A percentile compares a stretch with the other conserved stretches of the same genome.
Conservation (phyloP, 2,888 invertebrate species). For the Drosophila kokeensis region DNA sequence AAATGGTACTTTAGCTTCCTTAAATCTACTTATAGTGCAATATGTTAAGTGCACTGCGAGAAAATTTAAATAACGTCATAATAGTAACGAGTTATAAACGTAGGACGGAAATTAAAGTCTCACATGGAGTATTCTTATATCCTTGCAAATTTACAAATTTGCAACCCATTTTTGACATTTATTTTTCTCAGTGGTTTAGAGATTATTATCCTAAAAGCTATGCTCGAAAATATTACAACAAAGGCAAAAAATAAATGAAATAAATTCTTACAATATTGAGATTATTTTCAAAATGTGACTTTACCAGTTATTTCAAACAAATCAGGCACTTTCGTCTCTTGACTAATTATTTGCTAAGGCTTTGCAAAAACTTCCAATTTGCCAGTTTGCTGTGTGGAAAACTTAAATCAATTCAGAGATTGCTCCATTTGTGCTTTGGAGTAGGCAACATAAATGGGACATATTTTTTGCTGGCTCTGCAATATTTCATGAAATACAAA, state of each 20-base stretch:
- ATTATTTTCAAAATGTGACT: background rate
- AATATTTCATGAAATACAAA: conserved; percentile 40
- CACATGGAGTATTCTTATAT: background rate
- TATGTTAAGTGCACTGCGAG: conserved; percentile 10
- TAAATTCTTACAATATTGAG: background rate
- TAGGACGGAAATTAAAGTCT: background rate
- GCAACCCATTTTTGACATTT: background rate
- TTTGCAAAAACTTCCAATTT: background rate
- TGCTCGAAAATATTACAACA: background rate
- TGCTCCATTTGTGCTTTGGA: conserved; percentile 25
- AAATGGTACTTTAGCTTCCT: conserved; percentile 17
- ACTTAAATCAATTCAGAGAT: conserved; percentile 2
- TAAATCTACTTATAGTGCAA: conserved; percentile 10
- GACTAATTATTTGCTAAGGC: background rate
- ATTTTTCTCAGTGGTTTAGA: background rate
- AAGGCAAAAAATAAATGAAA: background rate
- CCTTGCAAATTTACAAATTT: background rate
- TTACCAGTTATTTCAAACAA: background rate
- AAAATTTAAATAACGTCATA: background rate
- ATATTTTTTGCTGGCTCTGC: conserved; percentile 38
- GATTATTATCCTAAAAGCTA: background rate
- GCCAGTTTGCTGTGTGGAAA: background rate
- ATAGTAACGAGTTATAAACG: background rate
- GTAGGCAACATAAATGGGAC: conserved; percentile 10
- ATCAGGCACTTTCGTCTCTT: background rate